Evolutionary conservation across 2,888 invertebrate genomes (phyloP).

Genomic region (Molorchus minor): DNA sequence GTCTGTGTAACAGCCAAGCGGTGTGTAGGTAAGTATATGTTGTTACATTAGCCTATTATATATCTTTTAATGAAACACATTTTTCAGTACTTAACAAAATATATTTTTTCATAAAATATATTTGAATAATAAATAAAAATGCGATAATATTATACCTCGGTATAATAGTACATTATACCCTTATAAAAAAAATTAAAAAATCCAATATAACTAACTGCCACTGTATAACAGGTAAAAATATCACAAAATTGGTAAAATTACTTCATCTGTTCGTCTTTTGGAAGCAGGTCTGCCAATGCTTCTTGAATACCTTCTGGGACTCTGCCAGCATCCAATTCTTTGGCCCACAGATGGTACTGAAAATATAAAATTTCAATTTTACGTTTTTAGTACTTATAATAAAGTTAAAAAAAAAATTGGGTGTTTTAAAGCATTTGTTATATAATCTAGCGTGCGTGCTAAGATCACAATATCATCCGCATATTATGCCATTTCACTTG

Average conservation of each 20-base stretch:
- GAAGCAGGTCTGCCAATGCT: conserved; percentile 76
- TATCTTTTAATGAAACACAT: too few relatives aligned
- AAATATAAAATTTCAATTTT: too few relatives aligned
- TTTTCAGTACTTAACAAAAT: conserved; percentile 23
- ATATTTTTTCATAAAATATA: conserved; percentile 33
- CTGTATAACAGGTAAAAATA: conserved; percentile 23
- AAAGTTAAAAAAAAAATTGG: too few relatives aligned
- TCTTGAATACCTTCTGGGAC: conserved; percentile 82
- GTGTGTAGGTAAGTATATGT: too few relatives aligned
- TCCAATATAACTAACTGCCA: conserved; percentile 18
- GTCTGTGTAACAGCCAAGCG: too few relatives aligned
- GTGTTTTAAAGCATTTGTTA: too few relatives aligned
- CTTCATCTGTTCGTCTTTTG: conserved; percentile 72
- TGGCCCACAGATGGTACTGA: conserved; percentile 83
- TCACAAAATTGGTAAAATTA: conserved; percentile 30
- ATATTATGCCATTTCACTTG: too few relatives aligned
- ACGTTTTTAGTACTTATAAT: too few relatives aligned
- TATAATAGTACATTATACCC: conserved; percentile 19
- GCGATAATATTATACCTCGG: conserved; percentile 1
- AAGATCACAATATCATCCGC: too few relatives aligned
- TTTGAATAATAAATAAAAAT: conserved; percentile 31
- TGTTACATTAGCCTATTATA: too few relatives aligned
- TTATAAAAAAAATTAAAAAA: conserved; percentile 10
- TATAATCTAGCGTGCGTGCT: too few relatives aligned
- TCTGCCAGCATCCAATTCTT: conserved; percentile 82